Evolutionary conservation across 2,888 invertebrate species (phyloP), one percentile per base, ranked within the genome.

Genomic region (Dichetophora obliterata): DNA sequence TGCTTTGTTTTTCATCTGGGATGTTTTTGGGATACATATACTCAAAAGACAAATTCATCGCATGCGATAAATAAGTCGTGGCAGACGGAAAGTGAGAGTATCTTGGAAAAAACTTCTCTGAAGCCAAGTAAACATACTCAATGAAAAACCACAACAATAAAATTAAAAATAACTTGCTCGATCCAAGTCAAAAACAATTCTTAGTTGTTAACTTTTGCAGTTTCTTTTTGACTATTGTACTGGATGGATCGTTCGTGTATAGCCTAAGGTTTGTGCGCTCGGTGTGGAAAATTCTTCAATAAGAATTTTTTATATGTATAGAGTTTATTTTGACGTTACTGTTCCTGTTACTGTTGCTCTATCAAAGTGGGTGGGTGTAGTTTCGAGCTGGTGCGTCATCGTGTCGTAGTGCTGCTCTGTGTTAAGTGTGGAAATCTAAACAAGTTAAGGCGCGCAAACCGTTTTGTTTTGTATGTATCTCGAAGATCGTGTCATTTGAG

Each of bases 401-500:
- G 43, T 14, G 43, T 11, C 11, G 6, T 43, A 43, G 43, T 43
- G 11, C 43, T 43, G 43, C 43, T 43, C 43, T 11, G 43, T 43
- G 11, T 43, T 43, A 11, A 43, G 43, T 37, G 37, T 37, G 37
- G 37, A 37, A 37, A 37, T 37, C 8, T 37, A 37, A 37, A 6
- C 27, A 27, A 16, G 14, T 6, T 19, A n/a, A 34, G 34, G 19
- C 34, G n/a, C 19, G n/a, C 5, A 27, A 27, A 37, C 16, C 37
- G 63, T 19, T 5, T 34, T 14, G 27, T 16, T 11, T 14, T 14
- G 11, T 43, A 14, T 65, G 37, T 34, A 34, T 37, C 63, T 5
- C n/a, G 37, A 37, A 65, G 63, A 65, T 65, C 63, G 63, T 37
- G 63, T 65, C 63, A 65, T 65, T 65, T 65, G 31, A 37, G 63